A percentile compares a stretch with the other conserved stretches of the same genome.
These are phyloP conservation scores for Drosophila atripex DNA, from an alignment of 2,888 invertebrate genomes.

Conservation along the genomic window DNA sequence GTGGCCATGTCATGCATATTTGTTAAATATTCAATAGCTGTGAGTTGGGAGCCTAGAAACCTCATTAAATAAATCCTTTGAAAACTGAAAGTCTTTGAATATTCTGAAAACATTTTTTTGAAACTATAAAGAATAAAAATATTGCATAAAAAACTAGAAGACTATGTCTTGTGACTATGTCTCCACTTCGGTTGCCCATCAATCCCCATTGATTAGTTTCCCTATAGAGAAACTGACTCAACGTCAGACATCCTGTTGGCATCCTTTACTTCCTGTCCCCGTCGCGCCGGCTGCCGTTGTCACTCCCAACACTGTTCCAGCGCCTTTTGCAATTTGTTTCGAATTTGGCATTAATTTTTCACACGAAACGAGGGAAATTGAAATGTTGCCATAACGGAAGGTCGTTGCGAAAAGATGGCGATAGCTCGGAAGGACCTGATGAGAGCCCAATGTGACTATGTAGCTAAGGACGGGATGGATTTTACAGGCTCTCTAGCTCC, in stretches of 20 bases:
- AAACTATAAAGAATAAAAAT: background rate
- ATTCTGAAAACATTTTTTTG: background rate
- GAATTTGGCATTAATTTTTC: constrained; percentile 76
- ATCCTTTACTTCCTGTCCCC: constrained; percentile 67
- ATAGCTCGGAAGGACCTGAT: constrained; percentile 4
- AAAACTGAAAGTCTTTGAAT: background rate
- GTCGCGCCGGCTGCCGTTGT: constrained; percentile 51
- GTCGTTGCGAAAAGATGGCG: constrained; percentile 58
- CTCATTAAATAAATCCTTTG: background rate
- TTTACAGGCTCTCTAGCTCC: constrained; percentile 40
- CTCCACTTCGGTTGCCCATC: background rate
- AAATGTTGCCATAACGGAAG: constrained; percentile 77
- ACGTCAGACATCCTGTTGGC: constrained; percentile 44
- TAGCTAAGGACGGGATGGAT: background rate
- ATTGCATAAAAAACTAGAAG: no score
- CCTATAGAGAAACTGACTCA: constrained; percentile 7
- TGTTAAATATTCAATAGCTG: background rate
- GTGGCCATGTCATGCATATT: background rate
- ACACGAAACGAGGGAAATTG: constrained; percentile 74
- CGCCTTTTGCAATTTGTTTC: constrained; percentile 70
- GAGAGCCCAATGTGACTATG: background rate
- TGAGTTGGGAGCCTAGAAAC: no score
- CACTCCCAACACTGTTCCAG: constrained; percentile 42
- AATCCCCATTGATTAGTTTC: constrained; percentile 6
- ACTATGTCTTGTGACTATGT: background rate